Conservation (phyloP, 1,140 invertebrate species). For the Caenorhabditis remanei region DNA sequence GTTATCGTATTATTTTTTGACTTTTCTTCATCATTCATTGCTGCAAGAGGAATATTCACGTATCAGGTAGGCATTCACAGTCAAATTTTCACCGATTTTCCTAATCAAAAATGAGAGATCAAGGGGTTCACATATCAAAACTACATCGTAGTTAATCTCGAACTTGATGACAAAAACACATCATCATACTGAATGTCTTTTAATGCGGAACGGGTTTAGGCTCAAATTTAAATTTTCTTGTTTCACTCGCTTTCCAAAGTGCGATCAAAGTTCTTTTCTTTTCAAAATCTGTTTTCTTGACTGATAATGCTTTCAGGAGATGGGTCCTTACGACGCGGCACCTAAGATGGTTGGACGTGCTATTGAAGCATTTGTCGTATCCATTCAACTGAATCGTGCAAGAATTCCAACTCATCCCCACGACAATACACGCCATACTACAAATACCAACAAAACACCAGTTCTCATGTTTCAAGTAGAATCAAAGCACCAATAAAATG, state of each 20-base stretch:
- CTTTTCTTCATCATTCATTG: slow-evolving; percentile 11
- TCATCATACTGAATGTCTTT: too few species aligned
- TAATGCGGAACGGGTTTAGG: too few species aligned
- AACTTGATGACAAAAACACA: too few species aligned
- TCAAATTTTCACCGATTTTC: background rate
- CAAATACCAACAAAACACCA: background rate
- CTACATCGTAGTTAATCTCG: too few species aligned
- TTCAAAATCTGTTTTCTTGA: too few species aligned
- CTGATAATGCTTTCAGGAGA: background rate
- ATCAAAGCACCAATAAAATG: background rate
- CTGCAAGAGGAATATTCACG: background rate
- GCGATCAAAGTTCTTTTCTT: too few species aligned
- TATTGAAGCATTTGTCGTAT: background rate
- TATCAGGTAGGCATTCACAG: background rate
- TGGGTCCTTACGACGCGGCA: background rate
- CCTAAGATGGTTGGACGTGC: background rate
- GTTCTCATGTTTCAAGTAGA: background rate
- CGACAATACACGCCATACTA: background rate
- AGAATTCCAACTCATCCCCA: background rate
- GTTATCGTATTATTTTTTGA: background rate
- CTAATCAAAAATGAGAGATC: background rate
- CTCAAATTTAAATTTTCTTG: too few species aligned
- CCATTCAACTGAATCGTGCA: background rate
- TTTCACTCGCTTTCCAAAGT: too few species aligned
- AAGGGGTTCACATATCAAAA: too few species aligned